Percentiles rank a stretch among this genome's conserved stretches.
phyloP scores from a whole-genome alignment of 1,140 invertebrate species.

The Hermatobates lingyangjiaoensis region DNA sequence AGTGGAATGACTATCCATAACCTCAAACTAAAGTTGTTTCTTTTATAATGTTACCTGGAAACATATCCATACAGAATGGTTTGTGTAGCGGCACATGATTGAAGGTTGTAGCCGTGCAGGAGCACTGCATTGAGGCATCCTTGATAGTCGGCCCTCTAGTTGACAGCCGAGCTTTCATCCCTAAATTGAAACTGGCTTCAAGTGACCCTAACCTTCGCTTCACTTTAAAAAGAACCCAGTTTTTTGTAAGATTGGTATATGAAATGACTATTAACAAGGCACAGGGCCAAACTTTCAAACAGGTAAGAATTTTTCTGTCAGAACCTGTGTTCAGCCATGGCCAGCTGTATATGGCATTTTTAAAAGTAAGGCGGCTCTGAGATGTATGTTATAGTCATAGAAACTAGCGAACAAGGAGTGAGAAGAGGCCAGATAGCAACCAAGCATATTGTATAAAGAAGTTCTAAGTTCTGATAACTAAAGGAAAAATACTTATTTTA shows the following conservation, averaged over 20 bases:
- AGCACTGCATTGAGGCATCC: not conserved
- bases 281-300: conserved; percentile 15
- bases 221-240: conserved; percentile 12
- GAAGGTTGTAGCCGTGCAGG: not conserved
- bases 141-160: not conserved
- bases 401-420: too few species aligned
- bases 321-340: conserved; percentile 20
- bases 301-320: conserved; percentile 11
- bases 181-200: not conserved
- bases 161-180: not conserved
- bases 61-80: not conserved
- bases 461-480: too few species aligned
- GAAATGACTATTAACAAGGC: conserved; percentile 26
- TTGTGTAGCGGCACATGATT: not conserved
- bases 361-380: too few species aligned
- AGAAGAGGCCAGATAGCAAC: too few species aligned
- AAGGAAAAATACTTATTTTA: too few species aligned
- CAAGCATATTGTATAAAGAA: too few species aligned
- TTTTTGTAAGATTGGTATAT: conserved; percentile 25
- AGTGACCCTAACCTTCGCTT: conserved; percentile 2
- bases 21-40: not conserved
- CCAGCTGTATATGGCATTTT: conserved; percentile 18
- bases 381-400: too few species aligned
- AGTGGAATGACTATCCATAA: not conserved
- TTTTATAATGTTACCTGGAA: not conserved